Conservation (phyloP, 2,888 invertebrate species). For the Metalampra italica region DNA sequence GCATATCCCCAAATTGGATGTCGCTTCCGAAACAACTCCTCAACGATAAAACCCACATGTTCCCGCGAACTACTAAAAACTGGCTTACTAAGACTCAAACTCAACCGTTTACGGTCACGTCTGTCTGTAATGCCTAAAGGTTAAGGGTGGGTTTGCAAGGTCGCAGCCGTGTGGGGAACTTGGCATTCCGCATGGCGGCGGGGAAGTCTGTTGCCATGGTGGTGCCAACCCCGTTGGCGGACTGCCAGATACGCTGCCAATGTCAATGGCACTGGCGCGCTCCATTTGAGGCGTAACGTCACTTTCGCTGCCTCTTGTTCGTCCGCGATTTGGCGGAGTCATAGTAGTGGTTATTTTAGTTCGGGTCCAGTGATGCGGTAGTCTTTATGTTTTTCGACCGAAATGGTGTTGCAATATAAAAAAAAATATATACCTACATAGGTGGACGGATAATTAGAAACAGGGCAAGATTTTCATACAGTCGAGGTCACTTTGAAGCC, state of each 20-base stretch:
- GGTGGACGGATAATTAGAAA: too few species aligned
- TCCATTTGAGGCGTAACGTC: slow-evolving; percentile 38
- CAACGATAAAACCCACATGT: neutral
- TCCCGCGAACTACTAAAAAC: neutral
- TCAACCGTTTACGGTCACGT: neutral
- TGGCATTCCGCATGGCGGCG: neutral
- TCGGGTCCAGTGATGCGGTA: neutral
- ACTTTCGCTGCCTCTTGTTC: slow-evolving; percentile 22
- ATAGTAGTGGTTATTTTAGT: neutral
- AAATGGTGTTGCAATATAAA: too few species aligned
- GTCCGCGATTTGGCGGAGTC: neutral
- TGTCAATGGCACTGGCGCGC: slow-evolving; percentile 63
- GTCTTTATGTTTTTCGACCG: neutral
- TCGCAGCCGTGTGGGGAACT: neutral
- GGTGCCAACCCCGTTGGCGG: slow-evolving; percentile 35
- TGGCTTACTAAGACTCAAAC: neutral
- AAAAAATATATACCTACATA: too few species aligned
- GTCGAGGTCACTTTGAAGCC: too few species aligned
- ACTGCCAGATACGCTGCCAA: slow-evolving; percentile 22
- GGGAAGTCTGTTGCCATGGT: slow-evolving; percentile 27
- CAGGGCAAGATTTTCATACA: too few species aligned
- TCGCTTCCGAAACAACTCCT: too few species aligned
- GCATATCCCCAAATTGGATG: too few species aligned
- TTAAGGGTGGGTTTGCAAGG: neutral
- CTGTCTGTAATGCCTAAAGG: neutral